Percentiles rank a stretch among this genome's conserved stretches.
Conservation (phyloP, 1,140 invertebrate species). For the Nixonia krombeini region DNA sequence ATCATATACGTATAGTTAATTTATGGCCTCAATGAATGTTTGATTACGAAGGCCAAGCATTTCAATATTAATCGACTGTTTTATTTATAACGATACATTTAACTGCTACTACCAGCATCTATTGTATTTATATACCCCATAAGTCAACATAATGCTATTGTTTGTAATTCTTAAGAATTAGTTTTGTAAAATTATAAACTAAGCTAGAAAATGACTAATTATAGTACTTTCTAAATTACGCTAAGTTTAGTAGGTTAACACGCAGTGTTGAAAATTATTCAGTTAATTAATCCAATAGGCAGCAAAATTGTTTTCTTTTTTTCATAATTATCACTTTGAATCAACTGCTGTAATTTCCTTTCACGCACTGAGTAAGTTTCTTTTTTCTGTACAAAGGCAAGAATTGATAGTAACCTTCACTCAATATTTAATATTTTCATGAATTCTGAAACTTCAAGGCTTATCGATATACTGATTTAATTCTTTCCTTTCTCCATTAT, state of each 20-base stretch:
- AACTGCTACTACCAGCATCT: background rate
- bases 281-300: conserved; percentile 16
- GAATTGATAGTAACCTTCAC: too few relatives aligned
- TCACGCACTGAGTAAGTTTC: too few relatives aligned
- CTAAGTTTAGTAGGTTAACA: conserved; percentile 13
- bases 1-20: conserved; percentile 17
- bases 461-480: too few relatives aligned
- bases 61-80: conserved; percentile 17
- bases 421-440: too few relatives aligned
- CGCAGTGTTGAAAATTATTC: conserved; percentile 16
- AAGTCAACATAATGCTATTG: conserved; percentile 6
- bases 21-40: conserved; percentile 20
- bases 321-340: too few relatives aligned
- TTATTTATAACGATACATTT: conserved; percentile 14
- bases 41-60: conserved; percentile 26
- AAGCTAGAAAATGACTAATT: conserved; percentile 21
- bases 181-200: conserved; percentile 4
- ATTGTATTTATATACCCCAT: conserved; percentile 12
- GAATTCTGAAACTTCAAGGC: too few relatives aligned
- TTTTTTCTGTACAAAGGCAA: too few relatives aligned
- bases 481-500: too few relatives aligned
- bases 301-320: conserved; percentile 17
- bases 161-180: background rate
- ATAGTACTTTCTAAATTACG: conserved; percentile 19
- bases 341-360: too few relatives aligned